Base-by-base conservation (phyloP, 2,797 vertebrate species). In the Anguilla megastoma region DNA sequence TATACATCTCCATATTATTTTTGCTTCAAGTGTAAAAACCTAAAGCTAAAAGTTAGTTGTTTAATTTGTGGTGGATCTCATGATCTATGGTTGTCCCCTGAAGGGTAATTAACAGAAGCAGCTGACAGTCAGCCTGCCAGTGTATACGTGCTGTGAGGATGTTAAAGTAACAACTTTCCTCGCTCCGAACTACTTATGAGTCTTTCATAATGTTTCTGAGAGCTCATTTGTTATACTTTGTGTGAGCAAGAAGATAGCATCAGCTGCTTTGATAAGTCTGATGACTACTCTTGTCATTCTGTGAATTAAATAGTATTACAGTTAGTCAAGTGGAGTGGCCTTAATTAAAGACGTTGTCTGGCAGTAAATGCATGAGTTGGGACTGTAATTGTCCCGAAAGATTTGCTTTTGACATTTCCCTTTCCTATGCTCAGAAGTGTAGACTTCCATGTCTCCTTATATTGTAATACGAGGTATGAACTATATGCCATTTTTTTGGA, bases 291-390 rank as follows among this genome's bases (percentile, higher is more conserved):
- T 84, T 50, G 41, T 85, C 54, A 85, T 85, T 4, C 18, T 63
- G 56, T 60, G 84, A 60, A 85, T 60, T 60, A 58, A 85, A 63
- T 7, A 41, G 76, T 41, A 21, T 48, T 48, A 21, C 18, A 80
- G 76, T 80, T 58, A 85, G 27, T 85, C 83, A 58, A 85, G 83
- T 85, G 54, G 30, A 60, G 84, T 85, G 30, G 84, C 83, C 83
- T 85, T 60, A 85, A 85, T 85, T 60, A 85, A 85, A 85, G 76
- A 85, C 24, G 84, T 85, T 60, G 84, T 56, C 84, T 30, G 84
- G 14, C 84, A 36, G 84, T 85, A n/a, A 63, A 48, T 36, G 76
- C 76, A 45, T 80, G 84, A 36, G 52, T 60, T 33, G 54, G 18
- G 36, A 85, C 48, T 85, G 54, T 41, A 58, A 85, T 85, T 85